Evolutionary conservation across 2,888 invertebrate genomes (phyloP).

Genomic region (Xestia ashworthii): DNA sequence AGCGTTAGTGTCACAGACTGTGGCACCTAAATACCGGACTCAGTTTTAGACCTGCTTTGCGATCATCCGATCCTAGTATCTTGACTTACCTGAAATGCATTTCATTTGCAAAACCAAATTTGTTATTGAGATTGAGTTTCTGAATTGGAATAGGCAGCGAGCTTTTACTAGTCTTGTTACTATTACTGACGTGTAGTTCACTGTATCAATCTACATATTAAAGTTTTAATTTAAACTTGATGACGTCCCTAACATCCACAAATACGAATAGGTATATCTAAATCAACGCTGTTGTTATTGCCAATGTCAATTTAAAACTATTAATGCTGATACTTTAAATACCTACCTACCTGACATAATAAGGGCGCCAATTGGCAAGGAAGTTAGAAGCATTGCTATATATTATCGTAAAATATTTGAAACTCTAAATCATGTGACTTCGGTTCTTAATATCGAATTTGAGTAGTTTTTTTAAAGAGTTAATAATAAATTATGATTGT

Average conservation of each 20-base stretch:
- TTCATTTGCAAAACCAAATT: not conserved
- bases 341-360: constrained; percentile 2
- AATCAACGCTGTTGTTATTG: constrained; percentile 34
- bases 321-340: not conserved
- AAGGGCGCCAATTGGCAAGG: constrained; percentile 43
- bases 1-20: constrained; percentile 28
- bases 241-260: constrained; percentile 1
- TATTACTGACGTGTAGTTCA: not conserved
- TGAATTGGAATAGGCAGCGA: not conserved
- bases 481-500: not conserved
- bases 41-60: constrained; percentile 10
- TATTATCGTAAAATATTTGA: not conserved
- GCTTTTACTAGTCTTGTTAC: not conserved
- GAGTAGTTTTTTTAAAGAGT: not conserved
- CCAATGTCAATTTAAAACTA: constrained; percentile 34
- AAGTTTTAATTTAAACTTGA: not conserved
- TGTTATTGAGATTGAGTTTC: not conserved
- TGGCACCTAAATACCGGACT: constrained; percentile 20
- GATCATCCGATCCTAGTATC: not conserved
- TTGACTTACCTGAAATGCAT: constrained; percentile 6
- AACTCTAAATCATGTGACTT: constrained; percentile 20
- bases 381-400: constrained; percentile 11
- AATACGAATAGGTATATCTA: constrained; percentile 13
- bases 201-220: not conserved
- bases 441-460: constrained; percentile 1